These are phyloP conservation scores for Eristalis arbustorum DNA, from an alignment of 2,888 invertebrate species.

Conservation along the genomic window DNA sequence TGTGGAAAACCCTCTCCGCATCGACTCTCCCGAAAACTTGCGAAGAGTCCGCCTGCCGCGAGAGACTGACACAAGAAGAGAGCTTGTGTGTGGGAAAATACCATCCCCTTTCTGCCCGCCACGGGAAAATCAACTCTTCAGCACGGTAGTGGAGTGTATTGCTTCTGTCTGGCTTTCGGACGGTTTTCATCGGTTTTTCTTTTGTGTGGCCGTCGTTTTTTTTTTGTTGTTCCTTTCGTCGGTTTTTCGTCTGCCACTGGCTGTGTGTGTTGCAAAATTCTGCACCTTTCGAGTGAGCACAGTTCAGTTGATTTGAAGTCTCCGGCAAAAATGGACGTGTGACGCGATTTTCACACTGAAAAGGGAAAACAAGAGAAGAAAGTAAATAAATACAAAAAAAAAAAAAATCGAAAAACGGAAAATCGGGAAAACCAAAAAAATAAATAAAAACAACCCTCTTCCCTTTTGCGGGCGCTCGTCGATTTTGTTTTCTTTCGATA, in stretches of 20 bases:
- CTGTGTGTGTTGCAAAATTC: slow-evolving; percentile 57
- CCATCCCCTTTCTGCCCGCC: neutral
- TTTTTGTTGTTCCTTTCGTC: neutral
- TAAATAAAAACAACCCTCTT: slow-evolving; percentile 34
- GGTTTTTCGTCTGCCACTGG: slow-evolving; percentile 14
- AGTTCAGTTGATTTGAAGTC: slow-evolving; percentile 67
- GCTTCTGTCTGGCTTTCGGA: neutral
- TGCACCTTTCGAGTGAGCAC: slow-evolving; percentile 53
- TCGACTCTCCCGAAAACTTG: neutral
- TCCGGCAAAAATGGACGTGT: slow-evolving; percentile 68
- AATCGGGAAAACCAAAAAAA: slow-evolving; percentile 8
- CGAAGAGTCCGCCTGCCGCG: neutral
- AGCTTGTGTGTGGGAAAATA: neutral
- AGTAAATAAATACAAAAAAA: slow-evolving; percentile 1
- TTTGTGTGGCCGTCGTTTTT: neutral
- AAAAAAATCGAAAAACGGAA: slow-evolving; percentile 3
- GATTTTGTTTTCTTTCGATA: slow-evolving; percentile 33
- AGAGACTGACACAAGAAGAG: neutral
- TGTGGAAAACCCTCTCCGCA: slow-evolving; percentile 27
- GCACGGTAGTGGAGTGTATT: neutral
- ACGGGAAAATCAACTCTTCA: neutral
- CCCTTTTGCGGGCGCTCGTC: slow-evolving; percentile 37
- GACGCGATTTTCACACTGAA: slow-evolving; percentile 53
- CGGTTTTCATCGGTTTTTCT: neutral
- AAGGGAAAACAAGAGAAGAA: slow-evolving; percentile 31